Conservation (phyloP, 2,113 vertebrate species). For the Labrus mixtus region DNA sequence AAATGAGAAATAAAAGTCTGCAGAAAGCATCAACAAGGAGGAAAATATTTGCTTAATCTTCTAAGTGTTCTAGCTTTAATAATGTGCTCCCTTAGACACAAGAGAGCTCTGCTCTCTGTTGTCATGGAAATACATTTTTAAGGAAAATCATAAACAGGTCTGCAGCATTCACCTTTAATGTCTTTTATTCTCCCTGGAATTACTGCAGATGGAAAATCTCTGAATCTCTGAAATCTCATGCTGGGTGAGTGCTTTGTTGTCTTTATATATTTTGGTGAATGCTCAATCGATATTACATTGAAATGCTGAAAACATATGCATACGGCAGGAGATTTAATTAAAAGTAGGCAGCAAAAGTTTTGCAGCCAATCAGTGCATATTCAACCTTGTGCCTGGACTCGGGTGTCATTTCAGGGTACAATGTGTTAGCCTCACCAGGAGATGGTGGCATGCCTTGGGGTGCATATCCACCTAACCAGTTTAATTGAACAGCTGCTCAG, state of each 20-base stretch:
- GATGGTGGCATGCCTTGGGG: conserved; percentile 64
- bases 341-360: conserved; percentile 38
- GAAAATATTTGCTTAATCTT: not conserved
- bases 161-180: not conserved
- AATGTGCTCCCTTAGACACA: not conserved
- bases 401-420: conserved; percentile 47
- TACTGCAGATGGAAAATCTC: not conserved
- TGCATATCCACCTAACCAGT: conserved; percentile 66
- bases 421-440: conserved; percentile 47
- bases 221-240: not conserved
- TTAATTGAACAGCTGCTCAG: conserved; percentile 83
- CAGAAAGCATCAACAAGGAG: not conserved
- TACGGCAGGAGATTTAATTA: conserved; percentile 33
- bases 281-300: not conserved
- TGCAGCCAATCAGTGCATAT: conserved; percentile 30
- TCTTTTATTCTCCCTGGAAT: conserved; percentile 5
- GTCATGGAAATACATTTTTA: not conserved
- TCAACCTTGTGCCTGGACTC: conserved; percentile 43
- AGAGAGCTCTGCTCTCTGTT: conserved; percentile 7
- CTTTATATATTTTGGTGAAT: conserved; percentile 8
- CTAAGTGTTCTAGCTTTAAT: conserved; percentile 5
- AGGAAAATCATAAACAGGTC: conserved; percentile 1
- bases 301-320: conserved; percentile 22
- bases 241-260: conserved; percentile 1
- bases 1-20: not conserved